phyloP scores from a whole-genome alignment of 2,113 vertebrate genomes.

The Petaurus breviceps region DNA sequence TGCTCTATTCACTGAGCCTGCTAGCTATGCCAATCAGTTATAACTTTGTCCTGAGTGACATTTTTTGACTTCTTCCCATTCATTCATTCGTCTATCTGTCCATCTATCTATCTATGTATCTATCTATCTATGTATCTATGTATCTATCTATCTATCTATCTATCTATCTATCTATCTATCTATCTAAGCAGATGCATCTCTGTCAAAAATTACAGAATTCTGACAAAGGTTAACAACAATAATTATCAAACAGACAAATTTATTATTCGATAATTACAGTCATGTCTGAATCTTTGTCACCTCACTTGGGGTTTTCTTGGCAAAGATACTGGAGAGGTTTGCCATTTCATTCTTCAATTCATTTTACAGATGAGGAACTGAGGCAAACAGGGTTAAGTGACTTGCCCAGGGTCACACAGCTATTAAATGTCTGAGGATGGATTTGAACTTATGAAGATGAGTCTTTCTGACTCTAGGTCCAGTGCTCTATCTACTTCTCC shows the following conservation, averaged over 20 bases:
- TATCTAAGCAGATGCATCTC: background rate
- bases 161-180: background rate
- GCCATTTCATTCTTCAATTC: background rate
- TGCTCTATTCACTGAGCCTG: too few species aligned
- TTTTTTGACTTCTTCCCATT: background rate
- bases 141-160: background rate
- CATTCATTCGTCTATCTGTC: background rate
- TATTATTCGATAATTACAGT: background rate
- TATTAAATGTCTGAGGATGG: background rate
- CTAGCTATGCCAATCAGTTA: background rate
- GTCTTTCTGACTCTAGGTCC: background rate
- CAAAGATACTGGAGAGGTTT: background rate
- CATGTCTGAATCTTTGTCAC: background rate
- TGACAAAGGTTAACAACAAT: background rate
- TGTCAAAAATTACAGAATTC: background rate
- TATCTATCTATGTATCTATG: background rate
- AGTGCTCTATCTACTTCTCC: background rate
- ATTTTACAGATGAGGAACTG: background rate
- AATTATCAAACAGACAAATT: background rate
- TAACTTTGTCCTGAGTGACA: background rate
- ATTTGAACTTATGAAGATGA: background rate
- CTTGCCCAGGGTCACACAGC: background rate
- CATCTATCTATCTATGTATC: background rate
- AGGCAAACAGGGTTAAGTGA: background rate
- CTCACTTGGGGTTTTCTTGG: background rate